A percentile compares a stretch with the other conserved stretches of the same genome.
Conservation (phyloP, 2,888 invertebrate genomes). For the Acheta domesticus region DNA sequence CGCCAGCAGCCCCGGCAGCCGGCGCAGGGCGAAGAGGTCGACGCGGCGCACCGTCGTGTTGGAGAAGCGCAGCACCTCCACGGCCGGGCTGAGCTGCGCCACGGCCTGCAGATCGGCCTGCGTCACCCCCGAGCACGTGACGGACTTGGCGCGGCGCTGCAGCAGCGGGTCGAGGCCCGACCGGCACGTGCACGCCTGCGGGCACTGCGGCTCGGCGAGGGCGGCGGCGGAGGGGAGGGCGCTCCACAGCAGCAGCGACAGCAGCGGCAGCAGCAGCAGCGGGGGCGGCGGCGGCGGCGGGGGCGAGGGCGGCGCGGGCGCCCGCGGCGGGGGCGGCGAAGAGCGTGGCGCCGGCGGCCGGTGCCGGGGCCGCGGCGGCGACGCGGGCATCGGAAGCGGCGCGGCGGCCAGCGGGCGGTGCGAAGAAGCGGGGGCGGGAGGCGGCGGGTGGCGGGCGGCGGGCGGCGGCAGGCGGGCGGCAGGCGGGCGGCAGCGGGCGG, state of each 20-base stretch:
- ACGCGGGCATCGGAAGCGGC: conserved; percentile 20
- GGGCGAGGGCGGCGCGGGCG: conserved; percentile 26
- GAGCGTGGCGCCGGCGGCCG: neutral
- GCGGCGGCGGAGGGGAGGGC: neutral
- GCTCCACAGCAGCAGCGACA: neutral
- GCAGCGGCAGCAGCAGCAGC: neutral
- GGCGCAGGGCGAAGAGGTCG: conserved; percentile 35
- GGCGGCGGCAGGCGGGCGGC: neutral
- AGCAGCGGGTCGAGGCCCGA: conserved; percentile 24
- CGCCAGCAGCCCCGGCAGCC: conserved; percentile 32
- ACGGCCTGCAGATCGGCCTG: neutral
- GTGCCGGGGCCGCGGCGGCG: conserved; percentile 29
- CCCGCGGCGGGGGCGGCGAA: conserved; percentile 20
- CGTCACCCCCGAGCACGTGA: conserved; percentile 30
- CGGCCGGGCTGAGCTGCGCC: conserved; percentile 27
- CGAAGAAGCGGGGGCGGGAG: conserved; percentile 24
- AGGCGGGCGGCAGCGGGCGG: neutral
- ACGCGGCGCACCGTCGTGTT: conserved; percentile 35
- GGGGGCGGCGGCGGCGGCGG: conserved; percentile 4
- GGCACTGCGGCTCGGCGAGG: conserved; percentile 10
- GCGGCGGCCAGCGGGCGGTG: conserved; percentile 25
- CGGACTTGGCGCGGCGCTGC: conserved; percentile 27
- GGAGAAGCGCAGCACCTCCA: conserved; percentile 35
- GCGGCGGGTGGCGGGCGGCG: neutral
- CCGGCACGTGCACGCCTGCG: conserved; percentile 28